phyloP scores from a whole-genome alignment of 1,140 invertebrate genomes.

The Nasonia giraulti region DNA sequence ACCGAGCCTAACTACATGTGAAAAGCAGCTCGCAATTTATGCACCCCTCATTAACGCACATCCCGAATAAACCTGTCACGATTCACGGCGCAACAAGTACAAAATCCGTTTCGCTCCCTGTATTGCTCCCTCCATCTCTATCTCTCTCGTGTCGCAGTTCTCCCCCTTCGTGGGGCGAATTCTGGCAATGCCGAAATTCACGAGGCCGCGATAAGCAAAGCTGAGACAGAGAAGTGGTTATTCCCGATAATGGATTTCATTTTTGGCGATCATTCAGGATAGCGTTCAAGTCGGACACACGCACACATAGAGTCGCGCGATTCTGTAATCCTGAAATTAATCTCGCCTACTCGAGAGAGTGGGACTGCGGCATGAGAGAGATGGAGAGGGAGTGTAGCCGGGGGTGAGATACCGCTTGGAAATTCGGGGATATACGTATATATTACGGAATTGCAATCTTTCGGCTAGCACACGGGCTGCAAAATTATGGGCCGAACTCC shows the following conservation, averaged over 20 bases:
- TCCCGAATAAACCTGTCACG: conserved; percentile 63
- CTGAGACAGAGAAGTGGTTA: background rate
- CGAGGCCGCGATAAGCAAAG: background rate
- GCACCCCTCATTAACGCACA: conserved; percentile 65
- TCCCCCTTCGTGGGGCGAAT: background rate
- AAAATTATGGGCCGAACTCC: background rate
- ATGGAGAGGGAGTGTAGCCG: background rate
- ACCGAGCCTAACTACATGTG: conserved; percentile 10
- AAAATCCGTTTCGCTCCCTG: conserved; percentile 52
- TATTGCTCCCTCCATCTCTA: background rate
- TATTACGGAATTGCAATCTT: conserved; percentile 12
- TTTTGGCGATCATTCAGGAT: conserved; percentile 23
- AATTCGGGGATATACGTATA: background rate
- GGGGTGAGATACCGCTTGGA: background rate
- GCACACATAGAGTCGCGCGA: background rate
- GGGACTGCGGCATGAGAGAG: background rate
- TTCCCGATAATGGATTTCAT: conserved; percentile 35
- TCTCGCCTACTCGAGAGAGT: background rate
- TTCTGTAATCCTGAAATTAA: conserved; percentile 40
- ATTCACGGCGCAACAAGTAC: conserved; percentile 64
- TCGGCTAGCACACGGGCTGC: background rate
- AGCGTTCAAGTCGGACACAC: background rate
- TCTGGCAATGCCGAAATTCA: background rate
- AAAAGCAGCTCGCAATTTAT: conserved; percentile 65
- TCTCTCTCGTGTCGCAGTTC: background rate